These are phyloP conservation scores for Otus sunia DNA, from an alignment of 2,113 vertebrate genomes.

Conservation along the genomic window DNA sequence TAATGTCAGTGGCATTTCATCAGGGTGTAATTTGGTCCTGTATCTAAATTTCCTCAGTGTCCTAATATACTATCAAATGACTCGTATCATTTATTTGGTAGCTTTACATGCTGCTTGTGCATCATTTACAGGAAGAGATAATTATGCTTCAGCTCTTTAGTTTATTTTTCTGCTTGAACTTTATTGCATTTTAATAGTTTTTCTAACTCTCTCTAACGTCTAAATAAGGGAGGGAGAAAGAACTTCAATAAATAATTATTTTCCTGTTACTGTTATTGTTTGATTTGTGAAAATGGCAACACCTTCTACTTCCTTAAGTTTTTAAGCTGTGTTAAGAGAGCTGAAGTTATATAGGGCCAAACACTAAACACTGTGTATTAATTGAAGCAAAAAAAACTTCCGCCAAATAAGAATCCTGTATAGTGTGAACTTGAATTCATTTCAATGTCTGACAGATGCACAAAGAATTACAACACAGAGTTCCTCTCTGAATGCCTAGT, in stretches of 20 bases:
- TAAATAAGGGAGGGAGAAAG: neutral
- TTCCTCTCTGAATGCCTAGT: neutral
- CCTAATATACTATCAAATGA: neutral
- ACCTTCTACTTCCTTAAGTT: neutral
- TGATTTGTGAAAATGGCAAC: neutral
- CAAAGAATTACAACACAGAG: neutral
- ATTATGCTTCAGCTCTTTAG: constrained; percentile 22
- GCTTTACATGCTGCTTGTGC: constrained; percentile 6
- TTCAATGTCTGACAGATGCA: neutral
- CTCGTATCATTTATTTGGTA: neutral
- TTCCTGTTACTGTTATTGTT: neutral
- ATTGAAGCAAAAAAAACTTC: neutral
- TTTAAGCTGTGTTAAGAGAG: neutral
- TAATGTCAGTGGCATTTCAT: neutral
- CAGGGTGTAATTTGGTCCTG: neutral
- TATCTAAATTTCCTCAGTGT: neutral
- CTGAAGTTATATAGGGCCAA: neutral
- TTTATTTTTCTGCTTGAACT: constrained; percentile 39
- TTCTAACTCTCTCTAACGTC: neutral
- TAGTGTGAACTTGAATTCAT: neutral
- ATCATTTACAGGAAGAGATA: constrained; percentile 8
- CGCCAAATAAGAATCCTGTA: neutral
- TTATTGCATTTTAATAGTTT: constrained; percentile 37
- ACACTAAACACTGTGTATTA: neutral
- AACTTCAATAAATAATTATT: neutral